Conservation (phyloP, 2,888 invertebrate species). For the Parthenolecanium corni region DNA sequence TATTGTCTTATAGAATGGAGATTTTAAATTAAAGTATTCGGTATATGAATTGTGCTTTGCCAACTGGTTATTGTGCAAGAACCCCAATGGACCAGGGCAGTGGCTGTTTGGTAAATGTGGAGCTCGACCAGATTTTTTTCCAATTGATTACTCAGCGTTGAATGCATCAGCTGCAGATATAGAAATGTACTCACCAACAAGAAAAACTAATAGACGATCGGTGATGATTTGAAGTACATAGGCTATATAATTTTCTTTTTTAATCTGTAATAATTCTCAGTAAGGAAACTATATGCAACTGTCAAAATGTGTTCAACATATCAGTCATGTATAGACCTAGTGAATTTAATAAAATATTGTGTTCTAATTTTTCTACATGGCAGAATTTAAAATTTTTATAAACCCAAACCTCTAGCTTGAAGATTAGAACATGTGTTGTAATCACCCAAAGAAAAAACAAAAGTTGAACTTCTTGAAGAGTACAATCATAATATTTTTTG, state of each 20-base stretch:
- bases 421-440: too few species aligned
- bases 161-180: conserved; percentile 57
- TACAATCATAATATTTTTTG: too few species aligned
- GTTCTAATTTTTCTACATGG: too few species aligned
- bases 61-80: conserved; percentile 61
- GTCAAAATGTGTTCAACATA: too few species aligned
- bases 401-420: too few species aligned
- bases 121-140: conserved; percentile 46
- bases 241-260: background rate
- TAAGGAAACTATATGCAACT: too few species aligned
- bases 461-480: too few species aligned
- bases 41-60: conserved; percentile 62
- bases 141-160: conserved; percentile 62
- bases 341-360: too few species aligned
- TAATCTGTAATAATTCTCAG: too few species aligned
- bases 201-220: conserved; percentile 51
- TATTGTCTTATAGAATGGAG: conserved; percentile 49
- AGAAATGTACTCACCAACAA: conserved; percentile 48
- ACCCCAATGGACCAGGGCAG: conserved; percentile 64
- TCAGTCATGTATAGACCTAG: too few species aligned
- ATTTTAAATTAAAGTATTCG: conserved; percentile 52
- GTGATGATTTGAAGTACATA: conserved; percentile 46
- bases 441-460: too few species aligned
- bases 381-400: too few species aligned
- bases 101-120: conserved; percentile 50